phyloP scores from a whole-genome alignment of 1,140 invertebrate species.

The Babylonia areolata region DNA sequence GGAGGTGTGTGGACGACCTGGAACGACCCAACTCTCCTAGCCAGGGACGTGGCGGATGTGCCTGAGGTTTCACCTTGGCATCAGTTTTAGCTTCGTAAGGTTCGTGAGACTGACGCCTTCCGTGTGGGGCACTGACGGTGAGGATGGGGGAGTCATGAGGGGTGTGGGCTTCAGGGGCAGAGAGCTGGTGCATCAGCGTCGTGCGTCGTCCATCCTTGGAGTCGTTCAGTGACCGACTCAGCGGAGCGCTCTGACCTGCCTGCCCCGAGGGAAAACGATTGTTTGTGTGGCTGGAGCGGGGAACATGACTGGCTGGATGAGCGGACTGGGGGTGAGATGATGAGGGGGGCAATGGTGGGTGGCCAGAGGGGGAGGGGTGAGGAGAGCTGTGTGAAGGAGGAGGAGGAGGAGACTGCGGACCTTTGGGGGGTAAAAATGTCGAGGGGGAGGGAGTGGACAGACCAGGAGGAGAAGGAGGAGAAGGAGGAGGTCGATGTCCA shows the following conservation, averaged over 20 bases:
- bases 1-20: neutral
- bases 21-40: constrained; percentile 65
- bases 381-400: neutral
- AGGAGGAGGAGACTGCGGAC: neutral
- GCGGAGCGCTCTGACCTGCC: neutral
- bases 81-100: neutral
- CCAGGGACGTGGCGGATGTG: constrained; percentile 80
- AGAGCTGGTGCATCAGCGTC: neutral
- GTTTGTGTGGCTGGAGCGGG: neutral
- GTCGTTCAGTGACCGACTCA: neutral
- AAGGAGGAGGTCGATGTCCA: neutral
- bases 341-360: too few relatives aligned
- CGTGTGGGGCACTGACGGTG: neutral
- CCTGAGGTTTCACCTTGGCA: neutral
- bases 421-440: neutral
- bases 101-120: neutral
- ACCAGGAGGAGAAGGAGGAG: neutral
- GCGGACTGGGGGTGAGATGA: neutral
- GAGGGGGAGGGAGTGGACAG: neutral
- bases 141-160: neutral
- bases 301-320: neutral
- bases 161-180: neutral
- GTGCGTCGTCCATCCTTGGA: constrained; percentile 1
- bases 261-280: neutral
- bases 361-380: neutral